Conservation (phyloP, 2,113 vertebrate genomes). For the Oryzias woworae region DNA sequence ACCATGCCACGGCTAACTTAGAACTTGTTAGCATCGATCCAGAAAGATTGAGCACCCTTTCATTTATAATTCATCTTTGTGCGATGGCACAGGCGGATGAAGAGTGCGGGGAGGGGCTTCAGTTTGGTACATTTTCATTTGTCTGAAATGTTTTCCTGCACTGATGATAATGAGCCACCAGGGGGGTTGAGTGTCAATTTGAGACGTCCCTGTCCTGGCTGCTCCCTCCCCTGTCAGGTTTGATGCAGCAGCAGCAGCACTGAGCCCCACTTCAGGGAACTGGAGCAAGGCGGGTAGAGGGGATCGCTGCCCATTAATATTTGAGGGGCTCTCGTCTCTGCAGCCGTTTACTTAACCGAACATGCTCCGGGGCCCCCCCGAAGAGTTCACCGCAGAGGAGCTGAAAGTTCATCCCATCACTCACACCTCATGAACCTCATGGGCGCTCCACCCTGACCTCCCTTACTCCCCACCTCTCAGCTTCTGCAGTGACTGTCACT, state of each 20-base stretch:
- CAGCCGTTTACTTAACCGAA: constrained; percentile 77
- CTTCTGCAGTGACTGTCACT: constrained; percentile 37
- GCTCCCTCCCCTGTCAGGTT: constrained; percentile 16
- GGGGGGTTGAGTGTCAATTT: constrained; percentile 24
- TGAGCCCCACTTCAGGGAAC: constrained; percentile 46
- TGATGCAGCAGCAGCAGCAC: constrained; percentile 9
- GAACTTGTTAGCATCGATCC: constrained; percentile 78
- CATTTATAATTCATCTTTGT: constrained; percentile 74
- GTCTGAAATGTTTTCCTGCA: constrained; percentile 33
- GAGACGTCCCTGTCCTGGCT: background rate
- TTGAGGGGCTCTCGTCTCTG: constrained; percentile 66
- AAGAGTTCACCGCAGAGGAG: constrained; percentile 48
- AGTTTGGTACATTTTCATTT: constrained; percentile 54
- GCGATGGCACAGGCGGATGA: constrained; percentile 50
- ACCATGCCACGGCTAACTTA: constrained; percentile 55
- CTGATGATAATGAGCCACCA: constrained; percentile 39
- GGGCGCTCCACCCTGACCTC: constrained; percentile 42
- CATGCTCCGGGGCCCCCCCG: constrained; percentile 59
- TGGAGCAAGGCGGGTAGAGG: constrained; percentile 43
- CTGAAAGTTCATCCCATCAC: constrained; percentile 64
- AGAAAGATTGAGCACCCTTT: constrained; percentile 65
- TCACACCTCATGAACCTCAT: constrained; percentile 40
- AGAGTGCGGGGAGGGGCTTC: constrained; percentile 19
- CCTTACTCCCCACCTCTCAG: constrained; percentile 54
- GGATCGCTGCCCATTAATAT: constrained; percentile 72